A percentile compares a stretch with the other conserved stretches of the same genome.
These are phyloP conservation scores for Puntigrus tetrazona DNA, from an alignment of 2,113 vertebrate genomes.

Conservation along the genomic window DNA sequence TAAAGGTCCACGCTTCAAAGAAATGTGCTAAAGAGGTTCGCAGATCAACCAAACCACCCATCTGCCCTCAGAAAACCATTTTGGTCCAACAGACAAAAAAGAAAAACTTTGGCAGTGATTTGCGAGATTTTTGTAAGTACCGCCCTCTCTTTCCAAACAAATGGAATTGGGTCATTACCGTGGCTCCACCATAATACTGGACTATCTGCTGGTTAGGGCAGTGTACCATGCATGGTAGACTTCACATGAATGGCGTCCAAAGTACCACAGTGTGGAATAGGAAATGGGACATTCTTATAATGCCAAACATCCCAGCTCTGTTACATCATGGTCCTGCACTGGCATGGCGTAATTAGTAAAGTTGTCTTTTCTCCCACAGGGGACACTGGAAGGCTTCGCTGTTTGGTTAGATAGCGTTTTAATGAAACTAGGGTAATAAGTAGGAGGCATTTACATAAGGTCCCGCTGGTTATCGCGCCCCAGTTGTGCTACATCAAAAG, in stretches of 20 bases:
- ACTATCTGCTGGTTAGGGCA: constrained; percentile 55
- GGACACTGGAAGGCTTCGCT: constrained; percentile 64
- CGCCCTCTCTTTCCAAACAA: constrained; percentile 12
- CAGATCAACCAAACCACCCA: background rate
- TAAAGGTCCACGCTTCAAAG: background rate
- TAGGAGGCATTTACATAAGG: constrained; percentile 69
- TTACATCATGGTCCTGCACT: constrained; percentile 74
- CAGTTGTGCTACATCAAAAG: constrained; percentile 56
- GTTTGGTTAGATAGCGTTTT: constrained; percentile 69
- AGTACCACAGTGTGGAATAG: constrained; percentile 68
- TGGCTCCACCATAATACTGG: constrained; percentile 50
- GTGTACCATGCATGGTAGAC: constrained; percentile 70
- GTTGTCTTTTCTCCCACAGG: constrained; percentile 73
- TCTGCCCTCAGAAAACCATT: background rate
- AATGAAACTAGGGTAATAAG: constrained; percentile 72
- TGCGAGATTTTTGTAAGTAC: background rate
- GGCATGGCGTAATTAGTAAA: constrained; percentile 72
- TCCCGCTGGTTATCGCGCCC: constrained; percentile 53
- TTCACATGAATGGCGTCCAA: constrained; percentile 75
- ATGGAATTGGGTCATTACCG: constrained; percentile 56
- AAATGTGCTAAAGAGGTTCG: background rate
- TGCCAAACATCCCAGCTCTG: constrained; percentile 76
- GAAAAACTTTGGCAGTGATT: constrained; percentile 15
- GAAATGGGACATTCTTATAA: constrained; percentile 79
- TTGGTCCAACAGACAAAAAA: constrained; percentile 14